Evolutionary conservation across 2,113 vertebrate genomes (phyloP).

Genomic region (Tichodroma muraria): DNA sequence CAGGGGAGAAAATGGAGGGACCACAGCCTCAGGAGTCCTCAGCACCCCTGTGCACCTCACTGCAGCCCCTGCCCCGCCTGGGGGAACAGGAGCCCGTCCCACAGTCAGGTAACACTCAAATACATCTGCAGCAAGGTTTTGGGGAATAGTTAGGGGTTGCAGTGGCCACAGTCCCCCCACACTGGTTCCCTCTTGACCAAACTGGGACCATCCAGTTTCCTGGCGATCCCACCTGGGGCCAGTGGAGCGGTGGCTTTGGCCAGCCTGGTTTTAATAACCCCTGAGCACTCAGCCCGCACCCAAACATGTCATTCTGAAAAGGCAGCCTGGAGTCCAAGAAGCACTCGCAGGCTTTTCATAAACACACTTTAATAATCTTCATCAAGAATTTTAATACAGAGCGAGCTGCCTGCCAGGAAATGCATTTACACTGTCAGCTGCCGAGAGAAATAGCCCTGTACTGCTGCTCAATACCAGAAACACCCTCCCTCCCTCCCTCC

Average conservation of each 20-base stretch:
- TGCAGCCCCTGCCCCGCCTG: neutral
- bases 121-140: accelerated
- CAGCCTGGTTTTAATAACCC: neutral
- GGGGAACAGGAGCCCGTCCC: accelerated
- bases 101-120: accelerated
- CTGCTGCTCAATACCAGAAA: constrained; percentile 35
- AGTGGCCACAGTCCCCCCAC: accelerated
- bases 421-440: constrained; percentile 53
- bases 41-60: neutral
- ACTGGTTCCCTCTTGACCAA: neutral
- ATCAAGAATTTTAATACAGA: constrained; percentile 58
- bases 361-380: constrained; percentile 60
- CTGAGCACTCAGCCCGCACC: neutral
- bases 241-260: neutral
- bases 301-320: neutral
- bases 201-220: neutral
- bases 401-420: constrained; percentile 50
- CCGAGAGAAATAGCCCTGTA: neutral
- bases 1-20: neutral
- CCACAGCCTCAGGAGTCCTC: accelerated
- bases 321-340: constrained; percentile 25
- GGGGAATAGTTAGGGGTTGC: accelerated
- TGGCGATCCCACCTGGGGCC: neutral
- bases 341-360: constrained; percentile 43
- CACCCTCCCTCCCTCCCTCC: neutral